Base-by-base conservation (phyloP, 2,113 vertebrate genomes). In the Chloebia gouldiae region DNA sequence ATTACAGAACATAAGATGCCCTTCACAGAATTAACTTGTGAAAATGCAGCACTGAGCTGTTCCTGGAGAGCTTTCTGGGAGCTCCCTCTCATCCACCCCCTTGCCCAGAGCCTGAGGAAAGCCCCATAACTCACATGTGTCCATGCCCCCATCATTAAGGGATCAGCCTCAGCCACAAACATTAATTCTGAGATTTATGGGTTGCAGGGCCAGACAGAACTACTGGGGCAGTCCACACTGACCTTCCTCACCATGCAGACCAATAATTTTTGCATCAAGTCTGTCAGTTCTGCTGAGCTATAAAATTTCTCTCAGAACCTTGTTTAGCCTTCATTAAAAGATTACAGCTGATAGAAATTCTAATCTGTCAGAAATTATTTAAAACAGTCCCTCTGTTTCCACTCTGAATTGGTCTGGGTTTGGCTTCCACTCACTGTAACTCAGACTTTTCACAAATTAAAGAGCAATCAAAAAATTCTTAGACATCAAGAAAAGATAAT, bases 11-110 rank as follows among this genome's bases (percentile, higher is more conserved):
- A 70, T 65, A 92, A 91, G 91, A 93, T 75, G 90, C 75, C 94
- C 87, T 97, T 95, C 87, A 91, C 84, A 95, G 90, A 82, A 95
- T 88, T 87, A 92, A 59, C 75, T 91, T 60, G 81, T 66, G 90
- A 87, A 56, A 82, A 92, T 50, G 45, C 4, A 51, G 76, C 83
- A 47, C 13, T 30, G 85, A 90, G 90, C 49, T 53, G 53, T 65
- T 94, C 70, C 37, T 27, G 60, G 76, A 70, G 42, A 54, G 53
- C 53, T 92, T 61, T 18, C 53, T 79, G 77, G 56, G 90, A 95
- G 66, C 25, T 2, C 44, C 65, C 49, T 35, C 15, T 51, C 21
- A 4, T n/a, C 47, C 63, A 19, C 45, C 66, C 44, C 21, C 0
- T 4, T 57, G 60, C 65, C 76, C 64, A 47, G 66, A 50, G 25